phyloP scores from a whole-genome alignment of 1,140 invertebrate species.

The Archivesica marissinica region DNA sequence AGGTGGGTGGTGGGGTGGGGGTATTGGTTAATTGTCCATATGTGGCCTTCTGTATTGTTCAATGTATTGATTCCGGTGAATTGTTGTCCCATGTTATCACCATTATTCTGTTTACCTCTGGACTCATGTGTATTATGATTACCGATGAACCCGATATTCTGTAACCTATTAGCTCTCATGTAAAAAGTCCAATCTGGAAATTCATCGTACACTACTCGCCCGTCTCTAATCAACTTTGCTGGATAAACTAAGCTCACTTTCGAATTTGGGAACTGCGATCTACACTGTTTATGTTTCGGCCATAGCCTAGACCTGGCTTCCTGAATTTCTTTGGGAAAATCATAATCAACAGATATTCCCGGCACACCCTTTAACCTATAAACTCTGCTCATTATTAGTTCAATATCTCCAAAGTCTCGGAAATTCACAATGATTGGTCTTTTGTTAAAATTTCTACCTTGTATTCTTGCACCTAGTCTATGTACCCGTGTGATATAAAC shows the following conservation, averaged over 20 bases:
- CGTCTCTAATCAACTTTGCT: constrained; percentile 10
- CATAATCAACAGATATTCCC: not conserved
- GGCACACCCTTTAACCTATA: constrained; percentile 1
- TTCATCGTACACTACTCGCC: not conserved
- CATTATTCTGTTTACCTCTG: no score
- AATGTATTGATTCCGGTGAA: no score
- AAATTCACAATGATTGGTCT: constrained; percentile 37
- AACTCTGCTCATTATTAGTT: constrained; percentile 17
- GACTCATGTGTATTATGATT: no score
- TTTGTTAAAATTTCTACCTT: not conserved
- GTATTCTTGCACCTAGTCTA: not conserved
- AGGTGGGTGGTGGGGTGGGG: no score
- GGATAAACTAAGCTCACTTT: not conserved
- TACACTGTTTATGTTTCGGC: constrained; percentile 5
- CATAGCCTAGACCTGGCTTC: constrained; percentile 13
- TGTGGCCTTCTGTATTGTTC: no score
- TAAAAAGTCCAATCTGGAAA: not conserved
- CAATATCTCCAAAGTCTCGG: constrained; percentile 23
- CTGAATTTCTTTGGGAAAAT: constrained; percentile 22
- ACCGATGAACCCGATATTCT: no score
- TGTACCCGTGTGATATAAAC: constrained; percentile 37
- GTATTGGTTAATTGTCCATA: no score
- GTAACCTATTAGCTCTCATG: not conserved
- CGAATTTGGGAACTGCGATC: not conserved
- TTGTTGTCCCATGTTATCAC: no score